Conservation (phyloP, 2,113 vertebrate species). For the Dasyornis broadbenti region DNA sequence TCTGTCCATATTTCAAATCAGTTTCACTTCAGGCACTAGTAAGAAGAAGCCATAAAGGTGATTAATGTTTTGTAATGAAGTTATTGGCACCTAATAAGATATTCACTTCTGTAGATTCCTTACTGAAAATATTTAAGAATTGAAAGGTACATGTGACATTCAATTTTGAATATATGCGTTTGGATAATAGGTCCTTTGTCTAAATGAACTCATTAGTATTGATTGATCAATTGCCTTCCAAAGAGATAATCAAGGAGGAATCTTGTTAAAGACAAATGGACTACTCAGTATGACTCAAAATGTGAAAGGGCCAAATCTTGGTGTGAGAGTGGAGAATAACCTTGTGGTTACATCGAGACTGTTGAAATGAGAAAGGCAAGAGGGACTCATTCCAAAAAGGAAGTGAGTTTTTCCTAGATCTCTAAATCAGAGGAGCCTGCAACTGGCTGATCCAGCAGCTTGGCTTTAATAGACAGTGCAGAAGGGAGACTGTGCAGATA, state of each 20-base stretch:
- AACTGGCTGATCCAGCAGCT: background rate
- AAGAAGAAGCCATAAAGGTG: background rate
- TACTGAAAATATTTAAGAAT: constrained; percentile 47
- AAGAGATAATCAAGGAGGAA: constrained; percentile 19
- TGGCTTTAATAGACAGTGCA: background rate
- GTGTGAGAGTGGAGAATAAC: background rate
- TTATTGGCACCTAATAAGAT: constrained; percentile 44
- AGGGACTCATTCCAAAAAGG: constrained; percentile 4
- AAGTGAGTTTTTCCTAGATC: background rate
- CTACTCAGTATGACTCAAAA: constrained; percentile 20
- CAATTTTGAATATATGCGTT: background rate
- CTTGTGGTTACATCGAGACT: background rate
- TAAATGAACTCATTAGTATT: constrained; percentile 29
- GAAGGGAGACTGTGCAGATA: background rate
- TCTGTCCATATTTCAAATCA: background rate
- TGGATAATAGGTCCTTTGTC: constrained; percentile 1
- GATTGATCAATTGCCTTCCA: constrained; percentile 23
- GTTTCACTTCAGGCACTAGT: background rate
- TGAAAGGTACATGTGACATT: constrained; percentile 3
- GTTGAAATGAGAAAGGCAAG: background rate
- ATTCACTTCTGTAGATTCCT: background rate
- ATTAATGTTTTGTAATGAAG: constrained; percentile 57
- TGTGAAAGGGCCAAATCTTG: background rate
- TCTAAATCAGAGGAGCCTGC: background rate
- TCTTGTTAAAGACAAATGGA: constrained; percentile 34